These are phyloP conservation scores for Notospermus geniculatus DNA, from an alignment of 1,140 invertebrate genomes.

Conservation along the genomic window DNA sequence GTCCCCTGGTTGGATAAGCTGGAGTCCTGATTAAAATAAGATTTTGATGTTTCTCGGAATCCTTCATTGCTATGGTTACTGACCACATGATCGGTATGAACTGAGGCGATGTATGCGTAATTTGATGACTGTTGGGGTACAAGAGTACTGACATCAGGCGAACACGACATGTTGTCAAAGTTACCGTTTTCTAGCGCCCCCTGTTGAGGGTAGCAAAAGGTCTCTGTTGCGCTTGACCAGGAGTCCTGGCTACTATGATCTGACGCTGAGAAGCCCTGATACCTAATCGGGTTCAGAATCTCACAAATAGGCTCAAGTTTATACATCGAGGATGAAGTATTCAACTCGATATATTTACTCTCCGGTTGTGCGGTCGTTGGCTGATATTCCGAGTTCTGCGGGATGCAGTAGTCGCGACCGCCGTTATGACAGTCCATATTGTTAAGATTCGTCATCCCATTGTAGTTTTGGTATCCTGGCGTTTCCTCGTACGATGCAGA, in stretches of 20 bases:
- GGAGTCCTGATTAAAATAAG: too few relatives aligned
- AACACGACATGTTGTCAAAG: too few relatives aligned
- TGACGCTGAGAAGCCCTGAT: not conserved
- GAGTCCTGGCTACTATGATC: conserved; percentile 1
- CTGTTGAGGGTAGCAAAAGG: too few relatives aligned
- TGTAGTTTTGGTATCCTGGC: conserved; percentile 20
- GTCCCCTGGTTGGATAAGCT: too few relatives aligned
- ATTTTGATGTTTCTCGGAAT: too few relatives aligned
- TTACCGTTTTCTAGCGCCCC: too few relatives aligned
- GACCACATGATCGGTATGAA: too few relatives aligned
- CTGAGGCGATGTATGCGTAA: too few relatives aligned
- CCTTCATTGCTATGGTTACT: too few relatives aligned
- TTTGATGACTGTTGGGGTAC: too few relatives aligned
- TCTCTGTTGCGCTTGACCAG: too few relatives aligned
- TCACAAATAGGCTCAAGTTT: conserved; percentile 50
- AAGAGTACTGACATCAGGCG: too few relatives aligned
- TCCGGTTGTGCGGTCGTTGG: conserved; percentile 19
- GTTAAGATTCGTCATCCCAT: not conserved
- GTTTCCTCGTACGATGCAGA: conserved; percentile 8
- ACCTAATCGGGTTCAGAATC: conserved; percentile 38
- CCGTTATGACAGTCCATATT: not conserved
- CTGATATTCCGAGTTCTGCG: not conserved
- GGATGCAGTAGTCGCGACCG: not conserved
- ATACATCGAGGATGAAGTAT: conserved; percentile 30
- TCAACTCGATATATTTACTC: conserved; percentile 36